Evolutionary conservation across 2,888 invertebrate species (phyloP).

Genomic region (Eurytoma adleriae): DNA sequence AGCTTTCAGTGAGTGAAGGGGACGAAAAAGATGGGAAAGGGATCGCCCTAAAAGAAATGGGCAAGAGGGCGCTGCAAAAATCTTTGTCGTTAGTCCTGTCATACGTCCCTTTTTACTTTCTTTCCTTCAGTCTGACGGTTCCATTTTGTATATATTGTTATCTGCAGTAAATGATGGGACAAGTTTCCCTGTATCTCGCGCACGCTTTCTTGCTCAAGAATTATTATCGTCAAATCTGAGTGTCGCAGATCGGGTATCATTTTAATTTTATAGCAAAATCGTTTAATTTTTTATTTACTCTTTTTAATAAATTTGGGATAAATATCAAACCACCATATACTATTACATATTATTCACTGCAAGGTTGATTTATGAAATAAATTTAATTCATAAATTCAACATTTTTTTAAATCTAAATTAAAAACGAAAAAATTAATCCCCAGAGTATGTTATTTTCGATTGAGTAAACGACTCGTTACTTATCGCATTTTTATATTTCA

Average conservation of each 20-base stretch:
- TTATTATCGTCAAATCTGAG: conserved; percentile 1
- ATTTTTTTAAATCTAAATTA: too few species aligned
- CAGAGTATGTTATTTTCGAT: too few species aligned
- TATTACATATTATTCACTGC: too few species aligned
- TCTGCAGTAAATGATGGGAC: conserved; percentile 40
- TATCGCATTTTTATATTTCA: too few species aligned
- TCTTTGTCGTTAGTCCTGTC: conserved; percentile 39
- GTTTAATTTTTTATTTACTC: too few species aligned
- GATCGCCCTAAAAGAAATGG: conserved; percentile 55
- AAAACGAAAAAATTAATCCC: too few species aligned
- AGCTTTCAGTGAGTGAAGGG: background rate
- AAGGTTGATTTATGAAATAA: too few species aligned
- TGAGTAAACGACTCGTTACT: too few species aligned
- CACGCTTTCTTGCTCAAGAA: conserved; percentile 1
- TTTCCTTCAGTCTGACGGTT: conserved; percentile 16
- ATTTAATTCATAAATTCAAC: background rate
- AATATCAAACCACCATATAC: too few species aligned
- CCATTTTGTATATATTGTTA: conserved; percentile 31
- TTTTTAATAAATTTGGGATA: too few species aligned
- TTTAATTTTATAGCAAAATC: background rate
- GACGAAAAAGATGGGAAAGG: conserved; percentile 46
- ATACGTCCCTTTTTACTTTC: conserved; percentile 2
- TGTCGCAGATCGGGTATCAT: conserved; percentile 1
- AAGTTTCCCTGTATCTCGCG: background rate
- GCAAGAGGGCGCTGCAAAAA: conserved; percentile 23